These are phyloP conservation scores for Megaptera novaeangliae DNA, from an alignment of 2,113 vertebrate genomes.

Conservation along the genomic window DNA sequence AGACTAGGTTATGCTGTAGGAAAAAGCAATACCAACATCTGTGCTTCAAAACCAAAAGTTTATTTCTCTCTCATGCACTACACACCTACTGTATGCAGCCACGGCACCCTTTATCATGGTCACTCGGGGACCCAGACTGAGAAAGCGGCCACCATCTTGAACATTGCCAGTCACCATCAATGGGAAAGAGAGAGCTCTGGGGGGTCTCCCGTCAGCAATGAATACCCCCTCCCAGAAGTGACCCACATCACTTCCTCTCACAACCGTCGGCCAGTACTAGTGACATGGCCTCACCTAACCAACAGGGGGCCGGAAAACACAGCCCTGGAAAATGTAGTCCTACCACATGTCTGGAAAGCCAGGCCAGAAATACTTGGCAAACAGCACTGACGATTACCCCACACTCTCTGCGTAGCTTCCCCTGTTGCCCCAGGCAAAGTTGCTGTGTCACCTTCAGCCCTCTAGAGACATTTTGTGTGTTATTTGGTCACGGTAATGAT, in stretches of 20 bases:
- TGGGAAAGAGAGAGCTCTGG: background rate
- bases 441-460: too few species aligned
- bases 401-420: fast-evolving
- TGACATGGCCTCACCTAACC: background rate
- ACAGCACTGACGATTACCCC: fast-evolving
- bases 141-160: background rate
- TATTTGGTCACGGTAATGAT: background rate
- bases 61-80: background rate
- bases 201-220: background rate
- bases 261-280: background rate
- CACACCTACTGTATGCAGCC: background rate
- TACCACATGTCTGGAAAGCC: background rate
- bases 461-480: background rate
- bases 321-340: background rate
- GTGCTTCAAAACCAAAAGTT: background rate
- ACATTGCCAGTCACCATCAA: background rate
- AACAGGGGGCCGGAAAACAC: background rate
- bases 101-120: background rate
- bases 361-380: background rate
- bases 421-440: fast-evolving
- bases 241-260: background rate
- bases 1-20: background rate
- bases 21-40: background rate
- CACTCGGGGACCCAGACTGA: background rate
- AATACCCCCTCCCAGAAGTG: background rate